phyloP scores from a whole-genome alignment of 1,140 invertebrate species.

The Plodia interpunctella region DNA sequence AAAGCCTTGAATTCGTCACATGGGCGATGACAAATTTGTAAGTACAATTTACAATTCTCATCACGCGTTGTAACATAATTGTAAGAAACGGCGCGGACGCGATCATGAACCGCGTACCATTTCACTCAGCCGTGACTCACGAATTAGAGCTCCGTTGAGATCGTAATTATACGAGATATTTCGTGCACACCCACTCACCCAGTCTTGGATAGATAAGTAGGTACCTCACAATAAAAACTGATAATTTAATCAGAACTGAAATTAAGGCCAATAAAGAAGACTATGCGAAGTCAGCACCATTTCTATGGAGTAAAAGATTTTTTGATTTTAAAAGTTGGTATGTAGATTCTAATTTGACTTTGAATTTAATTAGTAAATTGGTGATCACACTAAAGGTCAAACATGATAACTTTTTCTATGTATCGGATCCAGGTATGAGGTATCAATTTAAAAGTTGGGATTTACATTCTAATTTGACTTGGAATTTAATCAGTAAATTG shows the following conservation, averaged over 20 bases:
- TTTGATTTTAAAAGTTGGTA: not conserved
- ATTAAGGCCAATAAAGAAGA: conserved; percentile 48
- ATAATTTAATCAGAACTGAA: conserved; percentile 47
- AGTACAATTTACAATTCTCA: conserved; percentile 52
- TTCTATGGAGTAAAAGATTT: not conserved
- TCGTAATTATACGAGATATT: conserved; percentile 64
- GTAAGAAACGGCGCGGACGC: conserved; percentile 49
- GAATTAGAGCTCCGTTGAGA: conserved; percentile 63
- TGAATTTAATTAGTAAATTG: too few species aligned
- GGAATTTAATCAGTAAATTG: too few species aligned
- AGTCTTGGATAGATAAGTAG: conserved; percentile 32
- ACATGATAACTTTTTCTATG: too few species aligned
- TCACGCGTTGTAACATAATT: conserved; percentile 54
- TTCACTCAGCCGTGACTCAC: conserved; percentile 68
- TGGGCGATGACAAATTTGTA: conserved; percentile 39
- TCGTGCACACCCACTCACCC: conserved; percentile 48
- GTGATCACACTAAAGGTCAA: too few species aligned
- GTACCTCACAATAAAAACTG: conserved; percentile 37
- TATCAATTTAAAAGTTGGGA: not conserved
- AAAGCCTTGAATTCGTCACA: conserved; percentile 36
- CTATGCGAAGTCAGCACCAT: not conserved
- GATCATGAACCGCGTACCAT: conserved; percentile 58
- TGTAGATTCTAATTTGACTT: not conserved
- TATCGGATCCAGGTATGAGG: too few species aligned
- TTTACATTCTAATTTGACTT: not conserved